Base-by-base conservation (phyloP, 2,888 invertebrate species). In the Graphium colonna region DNA sequence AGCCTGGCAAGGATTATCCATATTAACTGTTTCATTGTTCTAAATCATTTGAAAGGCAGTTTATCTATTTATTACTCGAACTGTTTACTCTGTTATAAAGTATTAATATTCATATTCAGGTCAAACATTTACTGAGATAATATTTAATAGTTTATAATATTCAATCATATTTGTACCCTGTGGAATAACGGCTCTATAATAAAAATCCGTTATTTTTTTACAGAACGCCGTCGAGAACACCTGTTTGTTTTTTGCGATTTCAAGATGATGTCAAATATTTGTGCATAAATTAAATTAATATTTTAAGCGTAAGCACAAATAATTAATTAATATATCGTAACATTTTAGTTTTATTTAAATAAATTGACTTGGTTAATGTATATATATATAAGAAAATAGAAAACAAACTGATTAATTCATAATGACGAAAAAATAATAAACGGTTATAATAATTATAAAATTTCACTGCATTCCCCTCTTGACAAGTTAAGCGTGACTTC, bases 51-150 rank as follows among this genome's bases (percentile, higher is more conserved):
- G 42, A 33, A 5, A 40, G 1, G 10, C 4, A 15, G 21, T 39
- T 53, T 54, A 54, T 49, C 54, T 40, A 33, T 41, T 54, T 36
- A 44, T 33, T 26, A 18, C 26, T 10, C 2, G 9, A 33, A 38
- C 7, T 38, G 39, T 51, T 51, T 42, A 5, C 21, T 17, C 1
- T 1, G 13, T 46, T 21, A 12, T 41, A 18, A n/a, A 36, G 10
- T 49, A 41, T 49, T 49, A 12, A 17, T 12, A 28, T 39, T 36
- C 17, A 39, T 54, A 31, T 39, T 49, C 21, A 54, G 43, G 28
- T 15, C 49, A 12, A 45, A 44, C 33, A 49, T 40, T 44, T 16
- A 40, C 48, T 49, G 8, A 12, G 10, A 44, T 17, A 49, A 53
- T 43, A 36, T 47, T 41, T 36, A 13, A 47, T 42, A 10, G 4